A percentile compares a stretch with the other conserved stretches of the same genome.
Conservation (phyloP, 2,888 invertebrate species). For the Melanophora roralis region DNA sequence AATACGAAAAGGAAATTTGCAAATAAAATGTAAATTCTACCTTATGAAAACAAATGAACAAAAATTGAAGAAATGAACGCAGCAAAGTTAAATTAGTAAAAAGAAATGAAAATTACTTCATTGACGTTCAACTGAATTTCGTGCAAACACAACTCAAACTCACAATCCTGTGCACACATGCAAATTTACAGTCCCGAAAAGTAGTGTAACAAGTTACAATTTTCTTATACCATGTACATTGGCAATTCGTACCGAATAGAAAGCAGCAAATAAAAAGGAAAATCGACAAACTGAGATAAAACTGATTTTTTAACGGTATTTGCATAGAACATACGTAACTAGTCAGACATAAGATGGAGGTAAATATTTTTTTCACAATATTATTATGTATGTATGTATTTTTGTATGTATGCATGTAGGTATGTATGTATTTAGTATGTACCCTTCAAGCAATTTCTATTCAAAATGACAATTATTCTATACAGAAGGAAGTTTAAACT, state of each 20-base stretch:
- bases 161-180: not conserved
- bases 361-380: conserved; percentile 26
- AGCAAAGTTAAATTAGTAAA: conserved; percentile 33
- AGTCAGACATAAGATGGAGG: conserved; percentile 2
- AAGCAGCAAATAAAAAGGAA: not conserved
- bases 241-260: not conserved
- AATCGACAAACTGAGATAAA: conserved; percentile 11
- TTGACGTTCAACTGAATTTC: conserved; percentile 10
- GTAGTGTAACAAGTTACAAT: conserved; percentile 55
- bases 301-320: conserved; percentile 43
- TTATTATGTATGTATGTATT: not conserved
- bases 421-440: too few relatives aligned
- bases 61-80: conserved; percentile 5
- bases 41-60: conserved; percentile 17
- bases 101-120: conserved; percentile 32
- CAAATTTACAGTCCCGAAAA: conserved; percentile 12
- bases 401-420: not conserved
- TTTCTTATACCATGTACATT: conserved; percentile 17
- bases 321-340: conserved; percentile 38
- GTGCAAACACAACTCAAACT: not conserved
- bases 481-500: too few relatives aligned
- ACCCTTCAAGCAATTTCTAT: too few relatives aligned
- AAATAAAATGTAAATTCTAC: conserved; percentile 45
- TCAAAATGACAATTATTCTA: too few relatives aligned
- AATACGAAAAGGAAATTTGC: conserved; percentile 38